phyloP scores from a whole-genome alignment of 2,797 vertebrate species.

The Brotula barbata region DNA sequence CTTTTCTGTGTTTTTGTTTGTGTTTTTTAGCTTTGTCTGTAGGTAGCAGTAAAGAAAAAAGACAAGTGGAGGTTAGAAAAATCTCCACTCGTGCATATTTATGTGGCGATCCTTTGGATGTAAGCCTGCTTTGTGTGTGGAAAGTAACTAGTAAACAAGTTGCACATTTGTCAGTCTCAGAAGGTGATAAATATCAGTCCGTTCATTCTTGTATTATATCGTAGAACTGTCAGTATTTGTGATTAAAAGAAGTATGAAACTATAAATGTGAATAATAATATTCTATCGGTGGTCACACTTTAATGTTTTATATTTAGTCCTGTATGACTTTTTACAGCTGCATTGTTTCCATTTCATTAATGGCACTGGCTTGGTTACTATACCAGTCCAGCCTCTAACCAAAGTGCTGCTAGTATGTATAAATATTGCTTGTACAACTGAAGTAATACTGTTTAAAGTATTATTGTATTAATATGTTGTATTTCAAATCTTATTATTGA shows the following conservation, averaged over 20 bases:
- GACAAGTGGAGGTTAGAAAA: not conserved
- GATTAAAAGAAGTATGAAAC: slow-evolving; percentile 6
- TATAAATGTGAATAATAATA: slow-evolving; percentile 31
- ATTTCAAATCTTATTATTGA: not conserved
- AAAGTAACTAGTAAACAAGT: too few species aligned
- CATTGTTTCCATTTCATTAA: slow-evolving; percentile 21
- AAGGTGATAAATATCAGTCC: slow-evolving; percentile 11
- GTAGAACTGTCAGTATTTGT: slow-evolving; percentile 2
- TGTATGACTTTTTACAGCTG: slow-evolving; percentile 10
- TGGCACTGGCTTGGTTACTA: slow-evolving; percentile 14
- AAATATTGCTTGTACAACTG: slow-evolving; percentile 12
- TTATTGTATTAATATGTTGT: slow-evolving; percentile 4
- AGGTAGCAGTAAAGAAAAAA: slow-evolving; percentile 29
- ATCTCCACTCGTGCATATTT: too few species aligned
- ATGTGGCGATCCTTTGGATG: not conserved
- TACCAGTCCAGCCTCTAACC: slow-evolving; percentile 43
- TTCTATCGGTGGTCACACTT: slow-evolving; percentile 8
- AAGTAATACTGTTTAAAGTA: slow-evolving; percentile 6
- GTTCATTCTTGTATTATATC: slow-evolving; percentile 12
- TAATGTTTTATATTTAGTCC: not conserved
- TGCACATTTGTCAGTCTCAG: not conserved
- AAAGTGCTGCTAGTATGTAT: slow-evolving; percentile 67
- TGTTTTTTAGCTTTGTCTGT: slow-evolving; percentile 12
- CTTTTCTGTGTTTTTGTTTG: not conserved
- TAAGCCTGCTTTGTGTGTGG: not conserved